A percentile compares a stretch with the other conserved stretches of the same genome.
Evolutionary conservation across 2,113 vertebrate species (phyloP).

Genomic region (Numenius arquata): DNA sequence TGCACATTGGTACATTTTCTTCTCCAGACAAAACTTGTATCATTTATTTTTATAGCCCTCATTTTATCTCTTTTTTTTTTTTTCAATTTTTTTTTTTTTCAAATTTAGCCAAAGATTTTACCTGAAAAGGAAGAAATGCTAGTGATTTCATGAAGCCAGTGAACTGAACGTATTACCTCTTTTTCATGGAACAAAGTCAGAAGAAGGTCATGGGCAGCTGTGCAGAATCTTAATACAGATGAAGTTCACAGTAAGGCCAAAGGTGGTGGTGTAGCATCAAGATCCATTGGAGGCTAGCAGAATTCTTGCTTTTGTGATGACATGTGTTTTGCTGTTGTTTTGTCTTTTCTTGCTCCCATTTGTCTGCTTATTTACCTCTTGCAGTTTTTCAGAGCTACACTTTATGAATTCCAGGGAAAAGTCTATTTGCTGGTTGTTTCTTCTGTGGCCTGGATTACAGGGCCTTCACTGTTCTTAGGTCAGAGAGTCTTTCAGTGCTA

Average conservation of each 20-base stretch:
- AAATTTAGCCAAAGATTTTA: neutral
- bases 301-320: neutral
- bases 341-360: neutral
- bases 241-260: neutral
- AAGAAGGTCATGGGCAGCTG: neutral
- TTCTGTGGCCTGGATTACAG: neutral
- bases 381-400: neutral
- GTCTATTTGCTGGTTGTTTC: neutral
- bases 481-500: neutral
- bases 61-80: neutral
- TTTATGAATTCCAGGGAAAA: neutral
- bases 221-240: neutral
- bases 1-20: neutral
- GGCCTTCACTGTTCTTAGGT: neutral
- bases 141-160: neutral
- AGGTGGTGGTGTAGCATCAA: neutral
- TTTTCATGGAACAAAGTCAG: neutral
- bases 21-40: neutral
- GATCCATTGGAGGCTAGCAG: neutral
- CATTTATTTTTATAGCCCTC: neutral
- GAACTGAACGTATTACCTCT: neutral
- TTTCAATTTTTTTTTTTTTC: neutral
- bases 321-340: neutral
- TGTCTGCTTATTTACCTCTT: neutral
- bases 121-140: neutral